Evolutionary conservation across 2,797 vertebrate species (phyloP), one percentile per base, ranked within the genome.

Genomic region (Spinibarbus caldwelli): DNA sequence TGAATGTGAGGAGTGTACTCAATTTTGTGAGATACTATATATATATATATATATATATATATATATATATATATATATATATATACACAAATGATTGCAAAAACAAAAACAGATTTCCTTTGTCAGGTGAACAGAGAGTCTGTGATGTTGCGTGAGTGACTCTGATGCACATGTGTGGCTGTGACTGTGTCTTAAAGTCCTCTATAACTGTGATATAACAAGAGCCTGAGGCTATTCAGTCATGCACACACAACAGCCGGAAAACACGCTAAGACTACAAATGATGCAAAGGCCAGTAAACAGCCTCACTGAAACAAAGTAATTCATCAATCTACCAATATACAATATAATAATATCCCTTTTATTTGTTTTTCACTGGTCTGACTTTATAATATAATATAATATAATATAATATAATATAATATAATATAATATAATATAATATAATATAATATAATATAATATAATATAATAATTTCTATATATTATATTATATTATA

Each of bases 161-260:
- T 54, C 31, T 52, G 47, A 38, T n/a, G 38, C 47, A 70, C 23
- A 54, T 9, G 41, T 71, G 36, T 9, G 34, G 6, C 49, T 34
- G 41, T 59, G 76, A 72, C 64, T 11, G 31, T 66, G 64, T 57
- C 41, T 47, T 78, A 68, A 66, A 68, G 34, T 36, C 2, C 81
- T 59, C 80, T 17, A 36, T 67, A 64, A 73, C 19, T 84, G 52
- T 81, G 43, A 80, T 87, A 67, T 85, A 82, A 80, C 67, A 23
- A 26, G 12, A 81, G 59, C 85, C 77, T 66, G 80, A 38, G 54
- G 84, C 79, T 76, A 26, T 85, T 64, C 43, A 71, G 34, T 83
- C 87, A 88, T 77, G 66, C 38, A 41, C 75, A 82, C 59, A 78
- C 71, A 85, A 78, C 67, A 52, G 14, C 15, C 23, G 64, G 43